phyloP scores from a whole-genome alignment of 2,113 vertebrate species.

The Oncorhynchus nerka region DNA sequence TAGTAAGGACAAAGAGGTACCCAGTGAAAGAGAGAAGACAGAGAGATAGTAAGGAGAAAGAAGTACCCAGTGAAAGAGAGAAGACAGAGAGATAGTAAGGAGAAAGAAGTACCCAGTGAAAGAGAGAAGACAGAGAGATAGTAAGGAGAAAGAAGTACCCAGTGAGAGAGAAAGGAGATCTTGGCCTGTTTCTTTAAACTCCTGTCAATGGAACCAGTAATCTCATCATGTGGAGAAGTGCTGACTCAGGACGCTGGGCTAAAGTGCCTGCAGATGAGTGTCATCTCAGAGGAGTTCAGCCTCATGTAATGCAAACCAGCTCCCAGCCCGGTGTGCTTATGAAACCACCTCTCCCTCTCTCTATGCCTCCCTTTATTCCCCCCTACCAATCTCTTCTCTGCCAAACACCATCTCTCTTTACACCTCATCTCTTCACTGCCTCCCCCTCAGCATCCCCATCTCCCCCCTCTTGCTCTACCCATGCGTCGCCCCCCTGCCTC shows the following conservation, averaged over 20 bases:
- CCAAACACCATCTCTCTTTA: too few species aligned
- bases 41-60: neutral
- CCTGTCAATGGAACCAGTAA: too few species aligned
- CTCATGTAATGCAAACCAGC: conserved; percentile 95
- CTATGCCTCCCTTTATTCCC: too few species aligned
- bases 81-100: neutral
- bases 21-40: neutral
- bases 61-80: neutral
- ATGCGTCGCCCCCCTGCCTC: too few species aligned
- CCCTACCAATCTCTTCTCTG: neutral
- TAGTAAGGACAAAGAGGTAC: neutral
- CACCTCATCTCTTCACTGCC: too few species aligned
- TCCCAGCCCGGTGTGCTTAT: conserved; percentile 57
- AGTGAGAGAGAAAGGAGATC: neutral
- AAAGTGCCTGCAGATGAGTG: conserved; percentile 91
- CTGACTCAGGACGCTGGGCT: conserved; percentile 80
- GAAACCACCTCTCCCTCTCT: neutral
- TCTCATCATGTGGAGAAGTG: neutral
- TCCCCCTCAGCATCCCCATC: too few species aligned
- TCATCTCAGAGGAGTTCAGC: conserved; percentile 89
- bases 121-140: neutral
- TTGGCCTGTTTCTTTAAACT: too few species aligned
- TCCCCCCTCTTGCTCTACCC: too few species aligned
- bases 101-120: neutral
- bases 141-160: conserved; percentile 28